Conservation (phyloP, 2,797 vertebrate genomes). For the Onychomys arenicola region DNA sequence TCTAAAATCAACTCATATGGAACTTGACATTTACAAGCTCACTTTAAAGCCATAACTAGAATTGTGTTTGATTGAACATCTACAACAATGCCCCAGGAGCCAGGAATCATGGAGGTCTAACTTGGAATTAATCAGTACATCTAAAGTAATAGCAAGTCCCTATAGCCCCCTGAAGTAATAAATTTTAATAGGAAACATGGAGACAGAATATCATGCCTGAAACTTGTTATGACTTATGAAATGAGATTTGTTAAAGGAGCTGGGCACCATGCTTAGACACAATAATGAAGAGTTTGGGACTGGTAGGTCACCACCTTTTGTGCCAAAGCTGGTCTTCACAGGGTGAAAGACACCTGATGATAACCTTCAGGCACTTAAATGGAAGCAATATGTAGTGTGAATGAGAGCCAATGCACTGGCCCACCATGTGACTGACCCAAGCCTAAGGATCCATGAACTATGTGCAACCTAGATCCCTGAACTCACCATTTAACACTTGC, state of each 20-base stretch:
- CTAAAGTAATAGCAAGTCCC: background rate
- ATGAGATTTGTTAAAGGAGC: background rate
- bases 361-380: background rate
- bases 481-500: background rate
- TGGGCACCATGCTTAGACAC: background rate
- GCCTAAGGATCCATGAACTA: background rate
- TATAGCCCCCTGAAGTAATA: background rate
- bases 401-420: background rate
- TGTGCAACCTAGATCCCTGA: background rate
- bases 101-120: background rate
- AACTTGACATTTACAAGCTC: background rate
- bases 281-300: background rate
- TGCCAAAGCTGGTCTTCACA: background rate
- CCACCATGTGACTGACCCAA: background rate
- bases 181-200: background rate
- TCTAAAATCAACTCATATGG: background rate
- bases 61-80: background rate
- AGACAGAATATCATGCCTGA: background rate
- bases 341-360: background rate
- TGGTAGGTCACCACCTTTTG: accelerated
- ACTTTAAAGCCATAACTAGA: background rate
- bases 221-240: background rate
- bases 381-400: background rate
- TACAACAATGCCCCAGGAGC: background rate
- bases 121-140: background rate